Conservation (phyloP, 2,888 invertebrate genomes). For the Epirrhoe tristata region DNA sequence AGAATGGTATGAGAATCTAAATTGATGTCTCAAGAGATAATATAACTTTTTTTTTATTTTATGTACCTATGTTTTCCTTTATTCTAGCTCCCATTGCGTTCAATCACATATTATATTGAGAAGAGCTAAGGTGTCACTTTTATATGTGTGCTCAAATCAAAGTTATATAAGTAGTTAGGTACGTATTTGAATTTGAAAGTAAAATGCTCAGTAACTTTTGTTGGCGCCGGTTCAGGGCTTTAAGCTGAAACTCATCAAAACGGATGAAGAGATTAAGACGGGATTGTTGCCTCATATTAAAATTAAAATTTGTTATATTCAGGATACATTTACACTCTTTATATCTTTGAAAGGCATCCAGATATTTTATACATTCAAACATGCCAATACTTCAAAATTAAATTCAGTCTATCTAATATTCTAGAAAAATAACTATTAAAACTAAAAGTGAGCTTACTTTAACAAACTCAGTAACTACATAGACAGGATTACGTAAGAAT, state of each 20-base stretch:
- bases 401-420: too few species aligned
- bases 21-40: too few species aligned
- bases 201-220: not conserved
- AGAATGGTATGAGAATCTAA: too few species aligned
- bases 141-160: not conserved
- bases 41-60: too few species aligned
- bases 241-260: not conserved
- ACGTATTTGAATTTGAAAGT: not conserved
- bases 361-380: too few species aligned
- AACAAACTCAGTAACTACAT: not conserved
- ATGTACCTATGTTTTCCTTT: too few species aligned
- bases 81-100: too few species aligned
- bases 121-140: too few species aligned
- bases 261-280: not conserved
- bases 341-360: too few species aligned
- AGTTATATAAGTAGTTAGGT: not conserved
- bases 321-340: not conserved
- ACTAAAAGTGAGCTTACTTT: not conserved
- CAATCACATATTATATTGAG: too few species aligned
- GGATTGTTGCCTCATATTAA: not conserved
- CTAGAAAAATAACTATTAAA: too few species aligned
- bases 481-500: conserved; percentile 1
- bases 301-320: not conserved
- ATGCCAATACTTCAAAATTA: too few species aligned
- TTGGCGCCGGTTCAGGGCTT: not conserved